These are phyloP conservation scores for Boloria euphrosyne DNA, from an alignment of 2,888 invertebrate genomes.

Conservation along the genomic window DNA sequence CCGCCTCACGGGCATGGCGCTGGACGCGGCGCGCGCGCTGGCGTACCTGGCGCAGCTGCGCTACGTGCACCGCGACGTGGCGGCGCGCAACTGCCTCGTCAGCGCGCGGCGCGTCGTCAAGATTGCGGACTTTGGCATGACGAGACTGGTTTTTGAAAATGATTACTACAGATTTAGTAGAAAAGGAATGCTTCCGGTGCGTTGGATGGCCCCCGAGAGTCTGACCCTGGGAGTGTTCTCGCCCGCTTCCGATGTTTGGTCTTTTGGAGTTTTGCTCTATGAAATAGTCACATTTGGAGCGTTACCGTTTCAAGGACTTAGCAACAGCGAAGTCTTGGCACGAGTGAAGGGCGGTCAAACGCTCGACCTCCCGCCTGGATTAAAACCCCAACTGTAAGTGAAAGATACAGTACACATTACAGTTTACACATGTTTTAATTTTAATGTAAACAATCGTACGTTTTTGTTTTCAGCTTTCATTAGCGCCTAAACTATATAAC, in stretches of 20 bases:
- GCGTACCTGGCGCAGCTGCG: conserved; percentile 92
- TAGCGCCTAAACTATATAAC: too few species aligned
- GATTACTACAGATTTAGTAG: conserved; percentile 95
- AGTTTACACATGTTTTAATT: not conserved
- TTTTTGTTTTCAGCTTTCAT: too few species aligned
- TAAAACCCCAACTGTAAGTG: conserved; percentile 91
- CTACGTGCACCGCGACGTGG: conserved; percentile 95
- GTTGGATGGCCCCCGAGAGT: conserved; percentile 97
- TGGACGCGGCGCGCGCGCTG: conserved; percentile 92
- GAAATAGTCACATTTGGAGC: conserved; percentile 96
- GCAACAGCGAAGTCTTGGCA: conserved; percentile 92
- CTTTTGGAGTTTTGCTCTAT: conserved; percentile 92
- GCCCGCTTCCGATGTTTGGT: conserved; percentile 94
- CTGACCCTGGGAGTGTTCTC: conserved; percentile 92
- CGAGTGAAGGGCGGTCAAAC: conserved; percentile 90
- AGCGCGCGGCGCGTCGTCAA: conserved; percentile 88
- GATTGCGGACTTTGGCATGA: conserved; percentile 96
- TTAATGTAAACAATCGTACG: too few species aligned
- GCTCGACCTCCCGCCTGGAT: conserved; percentile 88
- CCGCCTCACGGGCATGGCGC: conserved; percentile 92
- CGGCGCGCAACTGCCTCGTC: conserved; percentile 90
- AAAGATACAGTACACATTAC: not conserved
- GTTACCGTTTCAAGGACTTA: conserved; percentile 93
- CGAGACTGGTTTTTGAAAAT: conserved; percentile 92
- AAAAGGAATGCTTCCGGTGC: conserved; percentile 92